Conservation (phyloP, 2,888 invertebrate genomes). For the Athripsodes cinereus region DNA sequence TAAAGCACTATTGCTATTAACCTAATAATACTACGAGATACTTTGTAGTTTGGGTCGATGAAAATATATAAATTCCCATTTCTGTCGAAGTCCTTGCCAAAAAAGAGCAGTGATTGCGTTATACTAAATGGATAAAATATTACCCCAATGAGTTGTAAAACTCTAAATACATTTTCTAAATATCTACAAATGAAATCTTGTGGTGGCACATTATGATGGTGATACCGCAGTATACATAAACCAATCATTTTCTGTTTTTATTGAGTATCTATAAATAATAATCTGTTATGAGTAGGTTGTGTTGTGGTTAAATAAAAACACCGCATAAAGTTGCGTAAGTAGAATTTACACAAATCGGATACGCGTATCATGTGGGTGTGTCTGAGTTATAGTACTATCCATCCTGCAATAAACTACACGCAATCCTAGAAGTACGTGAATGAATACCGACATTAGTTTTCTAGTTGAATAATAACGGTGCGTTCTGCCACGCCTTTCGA, state of each 20-base stretch:
- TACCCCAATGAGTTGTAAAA: too few relatives aligned
- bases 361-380: neutral
- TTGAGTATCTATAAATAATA: neutral
- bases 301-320: neutral
- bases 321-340: neutral
- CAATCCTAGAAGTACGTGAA: conserved; percentile 9
- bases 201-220: too few relatives aligned
- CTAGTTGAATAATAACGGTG: conserved; percentile 15
- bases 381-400: conserved; percentile 6
- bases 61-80: too few relatives aligned
- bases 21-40: too few relatives aligned
- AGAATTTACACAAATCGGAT: conserved; percentile 1
- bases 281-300: too few relatives aligned
- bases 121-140: too few relatives aligned
- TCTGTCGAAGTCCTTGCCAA: too few relatives aligned
- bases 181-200: too few relatives aligned
- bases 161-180: too few relatives aligned
- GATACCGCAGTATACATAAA: neutral
- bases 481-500: conserved; percentile 18
- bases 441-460: conserved; percentile 10
- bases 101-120: too few relatives aligned
- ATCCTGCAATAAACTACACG: conserved; percentile 14
- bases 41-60: too few relatives aligned
- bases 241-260: neutral
- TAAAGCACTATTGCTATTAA: too few relatives aligned